Conservation (phyloP, 2,888 invertebrate species). For the Leucoma salicis region DNA sequence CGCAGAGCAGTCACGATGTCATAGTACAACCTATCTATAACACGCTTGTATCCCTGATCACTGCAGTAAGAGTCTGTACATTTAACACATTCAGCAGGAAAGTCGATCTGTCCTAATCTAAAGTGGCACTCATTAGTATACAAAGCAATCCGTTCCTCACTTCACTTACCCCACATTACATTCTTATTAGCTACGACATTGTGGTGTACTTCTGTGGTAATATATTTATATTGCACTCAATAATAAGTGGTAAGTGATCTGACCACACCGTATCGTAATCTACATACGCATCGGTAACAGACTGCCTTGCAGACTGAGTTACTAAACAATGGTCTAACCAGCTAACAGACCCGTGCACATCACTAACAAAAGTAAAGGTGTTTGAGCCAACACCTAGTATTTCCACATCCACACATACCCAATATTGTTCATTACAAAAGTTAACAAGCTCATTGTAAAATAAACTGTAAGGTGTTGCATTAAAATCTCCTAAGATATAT, state of each 20-base stretch:
- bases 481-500: neutral
- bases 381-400: neutral
- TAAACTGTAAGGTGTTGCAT: neutral
- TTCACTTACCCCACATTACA: constrained; percentile 6
- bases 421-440: constrained; percentile 3
- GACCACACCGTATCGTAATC: neutral
- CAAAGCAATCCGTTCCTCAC: neutral
- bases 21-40: constrained; percentile 17
- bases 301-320: neutral
- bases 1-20: constrained; percentile 13
- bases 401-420: constrained; percentile 5
- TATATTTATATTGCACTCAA: constrained; percentile 11
- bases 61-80: constrained; percentile 9
- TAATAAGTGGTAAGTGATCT: constrained; percentile 4
- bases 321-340: constrained; percentile 11
- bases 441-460: constrained; percentile 4
- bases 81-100: constrained; percentile 1
- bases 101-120: constrained; percentile 3
- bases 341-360: neutral
- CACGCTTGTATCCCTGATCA: constrained; percentile 9
- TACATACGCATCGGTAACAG: neutral
- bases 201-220: neutral
- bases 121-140: constrained; percentile 2
- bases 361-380: neutral
- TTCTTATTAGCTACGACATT: neutral